These are phyloP conservation scores for Drosophila affinis DNA, from an alignment of 2,888 invertebrate species.

Conservation along the genomic window DNA sequence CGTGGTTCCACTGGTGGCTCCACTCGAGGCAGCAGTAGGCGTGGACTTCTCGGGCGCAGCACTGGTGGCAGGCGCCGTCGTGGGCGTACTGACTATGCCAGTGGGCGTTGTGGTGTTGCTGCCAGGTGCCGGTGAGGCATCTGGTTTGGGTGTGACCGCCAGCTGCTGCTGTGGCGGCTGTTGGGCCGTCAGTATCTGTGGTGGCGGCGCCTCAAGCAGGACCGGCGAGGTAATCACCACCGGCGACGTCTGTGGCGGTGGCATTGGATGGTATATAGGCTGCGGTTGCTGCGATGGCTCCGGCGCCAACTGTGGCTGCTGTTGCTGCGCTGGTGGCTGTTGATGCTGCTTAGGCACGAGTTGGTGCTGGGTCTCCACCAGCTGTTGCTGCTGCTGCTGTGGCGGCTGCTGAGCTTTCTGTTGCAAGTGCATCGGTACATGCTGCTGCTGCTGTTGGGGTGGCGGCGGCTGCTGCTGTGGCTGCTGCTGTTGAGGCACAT, in stretches of 20 bases:
- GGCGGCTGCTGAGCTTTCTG: conserved; percentile 62
- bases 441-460: conserved; percentile 59
- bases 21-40: conserved; percentile 36
- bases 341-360: conserved; percentile 71
- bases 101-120: conserved; percentile 56
- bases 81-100: conserved; percentile 60
- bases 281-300: conserved; percentile 58
- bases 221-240: conserved; percentile 68
- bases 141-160: conserved; percentile 58
- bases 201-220: conserved; percentile 62
- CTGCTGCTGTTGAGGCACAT: conserved; percentile 79
- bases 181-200: conserved; percentile 47
- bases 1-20: conserved; percentile 9
- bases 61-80: conserved; percentile 32
- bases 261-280: conserved; percentile 66
- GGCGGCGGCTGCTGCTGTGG: conserved; percentile 67
- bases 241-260: conserved; percentile 74
- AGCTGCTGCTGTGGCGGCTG: conserved; percentile 58
- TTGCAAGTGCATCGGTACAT: conserved; percentile 57
- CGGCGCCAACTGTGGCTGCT: conserved; percentile 65
- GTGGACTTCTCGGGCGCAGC: conserved; percentile 47
- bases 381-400: conserved; percentile 45
- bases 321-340: conserved; percentile 67
- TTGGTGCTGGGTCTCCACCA: conserved; percentile 62
- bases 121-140: conserved; percentile 52